phyloP scores from a whole-genome alignment of 2,888 invertebrate genomes.

The Ichneumoninae sp. region DNA sequence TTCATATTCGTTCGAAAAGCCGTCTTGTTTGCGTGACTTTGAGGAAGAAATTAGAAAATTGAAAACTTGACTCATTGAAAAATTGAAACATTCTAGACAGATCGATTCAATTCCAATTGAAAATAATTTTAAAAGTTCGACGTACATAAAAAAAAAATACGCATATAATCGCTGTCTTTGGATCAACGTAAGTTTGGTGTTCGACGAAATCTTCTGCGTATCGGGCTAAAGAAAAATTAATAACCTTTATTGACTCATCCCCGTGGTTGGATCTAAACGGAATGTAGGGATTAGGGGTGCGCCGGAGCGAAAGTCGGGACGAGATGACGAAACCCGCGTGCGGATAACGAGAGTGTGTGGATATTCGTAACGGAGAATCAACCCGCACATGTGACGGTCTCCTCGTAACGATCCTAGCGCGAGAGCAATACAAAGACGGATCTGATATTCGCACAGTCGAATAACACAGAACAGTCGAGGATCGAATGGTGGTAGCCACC shows the following conservation, averaged over 20 bases:
- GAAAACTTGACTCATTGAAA: no score
- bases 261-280: background rate
- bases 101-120: background rate
- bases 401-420: slow-evolving; percentile 22
- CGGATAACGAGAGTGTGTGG: slow-evolving; percentile 57
- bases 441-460: slow-evolving; percentile 48
- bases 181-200: background rate
- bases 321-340: slow-evolving; percentile 42
- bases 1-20: no score
- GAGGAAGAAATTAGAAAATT: no score
- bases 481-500: slow-evolving; percentile 51
- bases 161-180: background rate
- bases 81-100: background rate
- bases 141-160: background rate
- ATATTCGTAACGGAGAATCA: slow-evolving; percentile 53
- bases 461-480: slow-evolving; percentile 22
- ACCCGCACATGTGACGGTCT: slow-evolving; percentile 68
- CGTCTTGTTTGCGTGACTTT: no score
- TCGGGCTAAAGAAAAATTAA: background rate
- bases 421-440: slow-evolving; percentile 29
- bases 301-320: slow-evolving; percentile 9
- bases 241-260: slow-evolving; percentile 2
- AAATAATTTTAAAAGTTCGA: background rate
- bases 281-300: background rate
- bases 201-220: no score